Base-by-base conservation (phyloP, 2,113 vertebrate species). In the Podarcis muralis region DNA sequence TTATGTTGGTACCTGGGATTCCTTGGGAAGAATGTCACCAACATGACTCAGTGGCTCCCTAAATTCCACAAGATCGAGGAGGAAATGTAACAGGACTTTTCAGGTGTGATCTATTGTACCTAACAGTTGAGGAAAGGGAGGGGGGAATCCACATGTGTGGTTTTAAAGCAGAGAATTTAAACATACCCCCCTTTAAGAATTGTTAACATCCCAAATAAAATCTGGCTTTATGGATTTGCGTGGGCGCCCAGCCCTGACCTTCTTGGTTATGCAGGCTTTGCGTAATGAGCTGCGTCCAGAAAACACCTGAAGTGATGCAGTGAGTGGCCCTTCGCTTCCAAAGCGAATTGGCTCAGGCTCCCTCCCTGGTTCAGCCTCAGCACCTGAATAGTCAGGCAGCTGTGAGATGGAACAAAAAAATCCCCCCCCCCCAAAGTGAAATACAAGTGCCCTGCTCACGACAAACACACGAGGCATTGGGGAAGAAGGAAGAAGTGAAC, bases 231-330 rank as follows among this genome's bases (percentile, higher is more conserved):
- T 15, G 27, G 86, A 13, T 12, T 16, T 81, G 57, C 20, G n/a
- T 25, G 32, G 0, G 0, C 57, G 30, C 15, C 82, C 84, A 84
- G 35, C 84, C 90, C 66, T 3, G 8, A 69, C 13, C 27, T 8
- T 66, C 66, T 85, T 81, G 7, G 37, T 18, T 62, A 43, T 43
- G 81, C 65, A 88, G 48, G 48, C 79, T 91, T 82, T 7, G 88
- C 88, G 89, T 89, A 85, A 90, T 92, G 92, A 86, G 65, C 27
- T 0, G 0, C 76, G 74, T 25, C 77, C 83, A 88, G 85, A 85
- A 76, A 40, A 23, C 32, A 0, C 0, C 27, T 77, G 35, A 65
- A 85, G 16, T 43, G 4, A 57, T 20, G 43, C 8, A 2, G 12
- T 16, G 43, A 53, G 53, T n/a, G 43, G 43, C 43, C 78, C 12